Evolutionary conservation across 2,113 vertebrate genomes (phyloP).

Genomic region (Hystrix brachyura): DNA sequence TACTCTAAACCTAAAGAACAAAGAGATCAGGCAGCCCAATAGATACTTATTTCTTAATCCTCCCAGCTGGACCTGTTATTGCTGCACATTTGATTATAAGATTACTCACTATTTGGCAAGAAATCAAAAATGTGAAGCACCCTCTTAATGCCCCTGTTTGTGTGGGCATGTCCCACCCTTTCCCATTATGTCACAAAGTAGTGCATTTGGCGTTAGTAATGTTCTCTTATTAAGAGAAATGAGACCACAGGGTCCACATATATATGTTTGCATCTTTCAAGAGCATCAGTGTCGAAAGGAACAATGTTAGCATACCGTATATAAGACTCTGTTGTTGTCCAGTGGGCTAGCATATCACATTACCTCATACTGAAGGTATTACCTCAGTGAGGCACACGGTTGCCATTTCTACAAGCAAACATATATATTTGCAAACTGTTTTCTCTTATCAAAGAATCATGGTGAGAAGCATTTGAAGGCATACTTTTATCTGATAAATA

Average conservation of each 20-base stretch:
- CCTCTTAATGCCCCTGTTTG: constrained; percentile 32
- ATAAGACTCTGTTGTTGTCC: neutral
- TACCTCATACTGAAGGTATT: neutral
- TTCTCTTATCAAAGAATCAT: constrained; percentile 1
- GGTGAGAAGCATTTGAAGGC: neutral
- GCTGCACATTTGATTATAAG: constrained; percentile 82
- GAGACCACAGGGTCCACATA: neutral
- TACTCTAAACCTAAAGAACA: constrained; percentile 80
- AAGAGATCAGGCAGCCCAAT: constrained; percentile 78
- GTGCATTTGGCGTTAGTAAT: neutral
- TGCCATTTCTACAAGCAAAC: neutral
- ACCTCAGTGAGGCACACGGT: neutral
- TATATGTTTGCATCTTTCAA: neutral
- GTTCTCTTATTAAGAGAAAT: constrained; percentile 49
- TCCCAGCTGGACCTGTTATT: constrained; percentile 67
- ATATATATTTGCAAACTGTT: constrained; percentile 10
- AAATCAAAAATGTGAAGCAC: constrained; percentile 67
- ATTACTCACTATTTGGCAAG: constrained; percentile 80
- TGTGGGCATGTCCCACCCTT: constrained; percentile 2
- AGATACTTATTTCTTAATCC: constrained; percentile 81
- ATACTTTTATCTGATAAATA: neutral
- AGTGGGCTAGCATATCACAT: neutral
- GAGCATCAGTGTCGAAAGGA: constrained; percentile 24
- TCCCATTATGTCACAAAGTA: constrained; percentile 47
- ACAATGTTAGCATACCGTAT: neutral